Evolutionary conservation across 2,113 vertebrate species (phyloP), one percentile per base, ranked within the genome.

Genomic region (Leucoraja erinaceus): DNA sequence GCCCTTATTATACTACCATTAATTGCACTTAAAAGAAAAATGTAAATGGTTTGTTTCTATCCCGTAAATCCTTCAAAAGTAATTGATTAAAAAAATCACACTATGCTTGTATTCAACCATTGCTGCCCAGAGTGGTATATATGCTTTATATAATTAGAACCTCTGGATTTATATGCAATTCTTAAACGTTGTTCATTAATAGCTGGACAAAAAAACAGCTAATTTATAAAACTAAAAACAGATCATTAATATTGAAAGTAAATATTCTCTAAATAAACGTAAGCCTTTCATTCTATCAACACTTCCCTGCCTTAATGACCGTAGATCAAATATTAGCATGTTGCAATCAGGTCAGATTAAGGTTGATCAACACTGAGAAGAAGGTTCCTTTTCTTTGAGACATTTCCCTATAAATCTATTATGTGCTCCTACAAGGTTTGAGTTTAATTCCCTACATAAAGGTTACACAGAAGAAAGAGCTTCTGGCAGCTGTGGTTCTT

Each of bases 21-120:
- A 66, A 90, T 90, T 90, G 66, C 25, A 20, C 66, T 68, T 20
- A 47, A 90, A 90, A 90, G 28, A 90, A 28, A 88, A 88, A 10
- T 16, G 12, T 90, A n/a, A 66, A 61, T 63, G 47, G 84, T 20
- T 66, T 66, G 59, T 63, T 66, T 66, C 28, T 66, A 63, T 88
- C 33, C 61, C 31, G 59, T 33, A 90, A 61, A 90, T 59, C 61
- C 61, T 90, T 68, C 10, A 90, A 63, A 90, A 90, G 18, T 78
- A 33, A n/a, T 90, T 56, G 79, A 83, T 56, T 56, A 22, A 83
- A 83, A n/a, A 83, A 56, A 83, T 8, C 22, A 22, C 31, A 25
- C 56, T 8, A 5, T 25, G 18, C 25, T 16, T 83, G 25, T 56
- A 81, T 54, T 54, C 12, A 83, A 83, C 79, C 47, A 4, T 83